Evolutionary conservation across 2,888 invertebrate genomes (phyloP).

Genomic region (Euclidia mi): DNA sequence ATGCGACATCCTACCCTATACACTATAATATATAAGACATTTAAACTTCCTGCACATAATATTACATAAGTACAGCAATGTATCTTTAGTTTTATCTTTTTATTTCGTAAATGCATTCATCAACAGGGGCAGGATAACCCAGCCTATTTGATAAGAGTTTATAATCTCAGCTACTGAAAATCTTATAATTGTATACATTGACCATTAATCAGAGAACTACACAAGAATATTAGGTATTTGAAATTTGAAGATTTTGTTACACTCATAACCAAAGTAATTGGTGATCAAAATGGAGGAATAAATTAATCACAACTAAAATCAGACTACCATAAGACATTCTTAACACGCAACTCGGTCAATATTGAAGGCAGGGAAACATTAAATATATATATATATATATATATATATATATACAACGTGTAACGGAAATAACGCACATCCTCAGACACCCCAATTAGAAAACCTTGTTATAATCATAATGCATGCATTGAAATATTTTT

Average conservation of each 20-base stretch:
- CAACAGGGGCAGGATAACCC: conserved; percentile 13
- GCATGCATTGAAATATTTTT: too few species aligned
- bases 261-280: conserved; percentile 10
- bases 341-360: conserved; percentile 50
- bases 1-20: conserved; percentile 4
- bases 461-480: too few species aligned
- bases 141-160: conserved; percentile 8
- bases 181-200: conserved; percentile 12
- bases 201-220: background rate
- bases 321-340: conserved; percentile 46
- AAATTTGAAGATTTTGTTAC: background rate
- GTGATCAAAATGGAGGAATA: conserved; percentile 28
- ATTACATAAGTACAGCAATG: conserved; percentile 20
- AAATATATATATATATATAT: too few species aligned
- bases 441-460: too few species aligned
- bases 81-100: conserved; percentile 15
- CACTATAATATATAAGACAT: conserved; percentile 9
- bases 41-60: conserved; percentile 32
- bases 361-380: conserved; percentile 35
- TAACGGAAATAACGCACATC: too few species aligned
- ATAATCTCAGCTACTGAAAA: conserved; percentile 35
- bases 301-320: conserved; percentile 33
- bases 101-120: conserved; percentile 42
- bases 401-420: too few species aligned
- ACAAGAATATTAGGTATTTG: background rate